Base-by-base conservation (phyloP, 2,113 vertebrate genomes). In the Alaudala cheleensis region DNA sequence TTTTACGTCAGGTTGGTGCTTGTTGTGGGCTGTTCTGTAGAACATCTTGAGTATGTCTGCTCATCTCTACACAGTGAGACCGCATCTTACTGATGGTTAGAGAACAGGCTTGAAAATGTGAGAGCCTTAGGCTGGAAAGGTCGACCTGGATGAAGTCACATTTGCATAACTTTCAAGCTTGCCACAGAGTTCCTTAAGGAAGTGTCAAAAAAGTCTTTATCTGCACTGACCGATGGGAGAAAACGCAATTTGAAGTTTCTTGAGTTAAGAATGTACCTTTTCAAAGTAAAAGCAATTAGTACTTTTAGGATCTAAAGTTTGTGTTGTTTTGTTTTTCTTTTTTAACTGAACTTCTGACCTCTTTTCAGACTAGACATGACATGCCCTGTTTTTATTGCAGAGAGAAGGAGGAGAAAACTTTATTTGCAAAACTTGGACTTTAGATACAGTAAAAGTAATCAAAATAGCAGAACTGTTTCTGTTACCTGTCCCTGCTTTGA, bases 51-150 rank as follows among this genome's bases (percentile, higher is more conserved):
- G 69, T 45, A n/a, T 39, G 90, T 90, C 81, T 94, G 93, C 74
- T 71, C 7, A 5, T 51, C 44, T 13, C 26, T 25, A 2, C 44
- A 7, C 22, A 31, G 33, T 2, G 1, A 61, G 57, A 21, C 72
- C 0, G 0, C 20, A 5, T 62, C 49, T 31, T 14, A 4, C 28
- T 2, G 4, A 11, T 64, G 17, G 11, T 67, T 74, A 16, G 60
- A 25, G 72, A 70, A 26, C 64, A 60, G 44, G 31, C 54, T 54
- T 70, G 73, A 14, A 70, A 73, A n/a, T 6, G 25, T 1, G 1
- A 28, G 29, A 57, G 45, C 17, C 49, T 37, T 54, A 24, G 87
- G 47, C 78, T 2, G 4, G 39, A 51, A 50, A 20, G 39, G 22
- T 25, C 0, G 6, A 17, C 29, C 23, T 49, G 67, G 33, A 10